phyloP scores from a whole-genome alignment of 2,888 invertebrate genomes.

The Miltochrista miniata region DNA sequence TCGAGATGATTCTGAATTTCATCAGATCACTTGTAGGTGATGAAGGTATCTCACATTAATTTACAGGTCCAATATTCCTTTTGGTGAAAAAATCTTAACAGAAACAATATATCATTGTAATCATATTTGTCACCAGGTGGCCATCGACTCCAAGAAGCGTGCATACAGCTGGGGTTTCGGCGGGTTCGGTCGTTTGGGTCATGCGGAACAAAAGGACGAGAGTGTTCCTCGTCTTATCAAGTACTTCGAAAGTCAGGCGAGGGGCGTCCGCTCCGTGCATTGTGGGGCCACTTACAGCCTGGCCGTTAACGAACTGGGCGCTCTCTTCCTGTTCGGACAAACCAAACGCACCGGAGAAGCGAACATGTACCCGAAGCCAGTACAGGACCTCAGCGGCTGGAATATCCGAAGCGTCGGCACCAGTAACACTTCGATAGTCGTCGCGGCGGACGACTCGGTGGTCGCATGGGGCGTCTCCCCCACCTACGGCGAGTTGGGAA shows the following conservation, averaged over 20 bases:
- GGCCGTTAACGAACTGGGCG: constrained; percentile 90
- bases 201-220: constrained; percentile 96
- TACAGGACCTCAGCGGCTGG: constrained; percentile 96
- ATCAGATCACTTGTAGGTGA: too few species aligned
- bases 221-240: constrained; percentile 93
- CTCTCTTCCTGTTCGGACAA: constrained; percentile 93
- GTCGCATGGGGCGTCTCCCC: constrained; percentile 98
- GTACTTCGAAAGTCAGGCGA: constrained; percentile 92
- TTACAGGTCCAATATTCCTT: too few species aligned
- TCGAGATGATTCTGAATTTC: too few species aligned
- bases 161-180: constrained; percentile 98
- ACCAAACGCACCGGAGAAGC: constrained; percentile 97
- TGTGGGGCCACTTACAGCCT: constrained; percentile 95
- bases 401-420: constrained; percentile 93
- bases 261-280: constrained; percentile 91
- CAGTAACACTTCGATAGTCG: constrained; percentile 91
- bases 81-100: too few species aligned
- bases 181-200: constrained; percentile 96
- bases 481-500: constrained; percentile 96
- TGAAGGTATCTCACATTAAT: too few species aligned
- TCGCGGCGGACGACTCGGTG: constrained; percentile 95
- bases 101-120: background rate
- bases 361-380: constrained; percentile 98
- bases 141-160: constrained; percentile 94
- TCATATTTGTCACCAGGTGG: constrained; percentile 81